These are phyloP conservation scores for Baryphthengus martii DNA, from an alignment of 2,113 vertebrate species.

Conservation along the genomic window DNA sequence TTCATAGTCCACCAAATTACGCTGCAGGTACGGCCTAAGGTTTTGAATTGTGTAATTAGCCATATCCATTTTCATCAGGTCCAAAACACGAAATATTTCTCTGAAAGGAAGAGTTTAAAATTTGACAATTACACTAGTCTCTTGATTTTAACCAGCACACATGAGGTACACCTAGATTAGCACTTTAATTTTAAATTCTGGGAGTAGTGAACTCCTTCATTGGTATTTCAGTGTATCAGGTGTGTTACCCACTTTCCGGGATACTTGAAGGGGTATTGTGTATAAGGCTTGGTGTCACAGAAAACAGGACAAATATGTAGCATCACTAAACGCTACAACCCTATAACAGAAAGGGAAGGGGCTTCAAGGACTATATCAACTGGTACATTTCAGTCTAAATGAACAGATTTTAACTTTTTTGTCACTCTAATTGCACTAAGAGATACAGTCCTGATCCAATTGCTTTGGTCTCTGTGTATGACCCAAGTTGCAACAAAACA, in stretches of 20 bases:
- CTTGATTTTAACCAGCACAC: background rate
- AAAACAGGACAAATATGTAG: background rate
- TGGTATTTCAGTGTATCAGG: background rate
- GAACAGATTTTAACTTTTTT: background rate
- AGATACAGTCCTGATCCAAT: background rate
- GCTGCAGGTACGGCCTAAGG: slow-evolving; percentile 83
- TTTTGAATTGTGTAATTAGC: slow-evolving; percentile 83
- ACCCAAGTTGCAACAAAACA: background rate
- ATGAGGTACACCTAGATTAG: background rate
- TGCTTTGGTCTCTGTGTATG: background rate
- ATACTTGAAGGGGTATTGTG: background rate
- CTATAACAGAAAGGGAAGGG: background rate
- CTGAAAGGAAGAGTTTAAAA: slow-evolving; percentile 61
- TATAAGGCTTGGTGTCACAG: background rate
- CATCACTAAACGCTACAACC: background rate
- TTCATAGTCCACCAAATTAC: slow-evolving; percentile 87
- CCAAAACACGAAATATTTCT: slow-evolving; percentile 90
- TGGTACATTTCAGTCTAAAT: background rate
- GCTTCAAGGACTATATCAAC: background rate
- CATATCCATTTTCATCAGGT: slow-evolving; percentile 91
- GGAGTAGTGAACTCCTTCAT: background rate
- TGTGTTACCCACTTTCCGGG: background rate
- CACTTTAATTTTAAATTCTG: background rate
- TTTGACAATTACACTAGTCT: background rate
- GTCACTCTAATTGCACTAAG: background rate